Conservation (phyloP, 1,140 invertebrate species). For the Brachionus angularis region DNA sequence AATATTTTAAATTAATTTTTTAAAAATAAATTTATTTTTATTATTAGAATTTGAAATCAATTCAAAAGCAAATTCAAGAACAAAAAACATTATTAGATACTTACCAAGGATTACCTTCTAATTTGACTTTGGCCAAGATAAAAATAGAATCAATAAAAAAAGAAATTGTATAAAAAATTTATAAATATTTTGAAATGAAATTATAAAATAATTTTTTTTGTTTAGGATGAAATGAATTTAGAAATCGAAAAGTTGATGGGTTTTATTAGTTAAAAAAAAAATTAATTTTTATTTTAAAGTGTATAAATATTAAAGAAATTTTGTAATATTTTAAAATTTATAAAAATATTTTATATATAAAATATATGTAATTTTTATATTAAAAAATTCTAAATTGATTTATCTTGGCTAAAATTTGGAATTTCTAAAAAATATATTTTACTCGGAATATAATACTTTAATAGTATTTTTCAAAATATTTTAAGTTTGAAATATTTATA, state of each 20-base stretch:
- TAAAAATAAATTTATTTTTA: not conserved
- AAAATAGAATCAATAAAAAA: constrained; percentile 4
- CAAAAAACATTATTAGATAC: not conserved
- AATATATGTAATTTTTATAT: not conserved
- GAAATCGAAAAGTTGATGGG: constrained; percentile 31
- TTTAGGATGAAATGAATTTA: not conserved
- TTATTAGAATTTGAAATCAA: not conserved
- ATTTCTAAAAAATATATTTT: too few species aligned
- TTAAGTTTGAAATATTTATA: too few species aligned
- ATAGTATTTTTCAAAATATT: too few species aligned
- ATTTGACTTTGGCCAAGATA: constrained; percentile 18
- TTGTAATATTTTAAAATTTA: not conserved
- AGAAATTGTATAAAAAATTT: constrained; percentile 19
- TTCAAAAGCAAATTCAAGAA: constrained; percentile 25
- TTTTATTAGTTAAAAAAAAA: constrained; percentile 31
- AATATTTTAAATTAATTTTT: not conserved
- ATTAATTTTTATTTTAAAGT: too few species aligned
- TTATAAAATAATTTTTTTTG: not conserved
- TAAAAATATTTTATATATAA: not conserved
- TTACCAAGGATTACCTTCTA: constrained; percentile 23
- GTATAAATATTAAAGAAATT: not conserved
- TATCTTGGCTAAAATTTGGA: too few species aligned
- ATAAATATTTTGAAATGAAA: not conserved
- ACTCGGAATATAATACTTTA: too few species aligned
- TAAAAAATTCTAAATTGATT: too few species aligned